Evolutionary conservation across 1,140 invertebrate species (phyloP), one percentile per base, ranked within the genome.

Genomic region (Drosophila grimshawi): DNA sequence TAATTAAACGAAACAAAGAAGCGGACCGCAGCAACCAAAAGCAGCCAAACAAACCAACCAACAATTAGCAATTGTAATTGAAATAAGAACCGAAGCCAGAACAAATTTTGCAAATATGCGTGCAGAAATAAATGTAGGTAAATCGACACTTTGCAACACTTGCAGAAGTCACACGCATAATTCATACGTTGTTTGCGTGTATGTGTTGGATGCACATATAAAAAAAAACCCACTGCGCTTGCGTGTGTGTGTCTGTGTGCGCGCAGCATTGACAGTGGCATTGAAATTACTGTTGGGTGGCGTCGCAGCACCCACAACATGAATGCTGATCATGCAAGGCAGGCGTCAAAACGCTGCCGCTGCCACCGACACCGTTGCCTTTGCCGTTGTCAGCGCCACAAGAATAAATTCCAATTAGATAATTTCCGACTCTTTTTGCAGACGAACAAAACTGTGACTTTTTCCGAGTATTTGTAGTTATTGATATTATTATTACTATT

Each of bases 181-280:
- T 6, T 37, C 39, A 10, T 7, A 10, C 39, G 10, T 6, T 41
- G 37, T 39, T 5, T 39, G 5, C 37, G 5, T 39, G 5, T 39
- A 4, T 39, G 37, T 39, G 37, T 39, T 7, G 39, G 7, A 10
- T 43, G 39, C 10, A 10, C 6, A 29, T 29, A 35, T 5, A 7
- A 35, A 11, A 46, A 7, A 19, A 49, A 29, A 39, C 3, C 10
- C 63, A 52, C 32, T 63, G 66, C 37, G 35, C 43, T 48, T 45
- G 48, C 56, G 37, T 77, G 64, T 62, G 46, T 62, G 53, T 65
- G 56, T 56, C 53, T 32, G 78, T 65, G 72, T 48, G 76, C 78
- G 72, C 70, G 45, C 29, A 71, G 60, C 76, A 73, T 71, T 86
- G 82, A 66, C 81, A 86, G 51, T 86, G 82, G 81, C 82, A 86